Evolutionary conservation across 2,797 vertebrate genomes (phyloP), one percentile per base, ranked within the genome.

Genomic region (Tokudaia muenninki): DNA sequence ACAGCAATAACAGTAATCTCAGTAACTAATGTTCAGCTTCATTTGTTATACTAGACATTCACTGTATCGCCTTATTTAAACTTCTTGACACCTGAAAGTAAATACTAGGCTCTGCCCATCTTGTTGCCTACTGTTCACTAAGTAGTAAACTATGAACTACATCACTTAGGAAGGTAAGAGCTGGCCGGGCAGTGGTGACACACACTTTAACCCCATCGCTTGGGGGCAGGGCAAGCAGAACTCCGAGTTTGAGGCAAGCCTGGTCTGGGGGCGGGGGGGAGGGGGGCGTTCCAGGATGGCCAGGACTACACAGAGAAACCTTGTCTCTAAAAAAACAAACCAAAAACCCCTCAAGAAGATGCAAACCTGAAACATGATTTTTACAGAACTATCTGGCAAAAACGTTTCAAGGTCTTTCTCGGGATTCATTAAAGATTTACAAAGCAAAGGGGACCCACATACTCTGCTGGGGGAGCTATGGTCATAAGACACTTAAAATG

Each of bases 291-390:
- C 34, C 4, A 37, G 80, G n/a, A 82, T 4, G 1, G n/a, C 22
- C 55, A 41, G 19, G 17, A 1, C 44, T 47, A 84, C 10, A 34
- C 61, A 65, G 29, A 84, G 29, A 84, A 84, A 84, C 41, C 29
- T 11, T 84, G 41, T 65, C 61, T 84, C 61, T 29, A 65, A 47
- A 65, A 61, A 26, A 61, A 31, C 47, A 78, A 19, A 3, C 52
- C 50, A 34, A 80, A 84, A 84, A 47, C 11, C 8, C 11, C 14
- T 4, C 17, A 50, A 50, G 13, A 41, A 92, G 83, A 57, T n/a
- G 37, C 12, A 93, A 88, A 87, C 52, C 74, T 84, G 59, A 87
- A 86, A 92, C 34, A 79, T 29, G 70, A 80, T 70, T 29, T 77
- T 94, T 50, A 92, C 2, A 5, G 10, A 87, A 44, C 75, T 55